A percentile compares a stretch with the other conserved stretches of the same genome.
These are phyloP conservation scores for Helicoverpa armigera DNA, from an alignment of 1,140 invertebrate species.

Conservation along the genomic window DNA sequence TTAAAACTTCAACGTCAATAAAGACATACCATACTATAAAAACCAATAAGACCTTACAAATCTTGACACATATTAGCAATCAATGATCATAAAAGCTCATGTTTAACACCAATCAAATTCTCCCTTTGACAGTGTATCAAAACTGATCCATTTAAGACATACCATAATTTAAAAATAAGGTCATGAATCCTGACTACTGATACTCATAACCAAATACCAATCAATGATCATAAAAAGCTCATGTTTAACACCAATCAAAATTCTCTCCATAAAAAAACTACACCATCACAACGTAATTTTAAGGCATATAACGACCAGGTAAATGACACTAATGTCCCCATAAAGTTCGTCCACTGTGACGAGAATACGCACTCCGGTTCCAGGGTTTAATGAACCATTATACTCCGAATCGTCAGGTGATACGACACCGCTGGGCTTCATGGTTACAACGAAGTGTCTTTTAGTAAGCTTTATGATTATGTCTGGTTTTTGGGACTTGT, in stretches of 20 bases:
- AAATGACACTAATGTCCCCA: conserved; percentile 36
- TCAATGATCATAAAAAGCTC: background rate
- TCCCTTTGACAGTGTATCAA: too few relatives aligned
- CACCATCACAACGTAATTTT: conserved; percentile 12
- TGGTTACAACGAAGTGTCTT: conserved; percentile 22
- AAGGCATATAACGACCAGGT: conserved; percentile 25
- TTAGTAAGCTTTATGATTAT: conserved; percentile 29
- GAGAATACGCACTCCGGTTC: conserved; percentile 60
- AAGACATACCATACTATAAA: too few relatives aligned
- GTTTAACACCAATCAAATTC: too few relatives aligned
- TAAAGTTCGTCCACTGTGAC: conserved; percentile 36
- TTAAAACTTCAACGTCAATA: too few relatives aligned
- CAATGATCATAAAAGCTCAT: too few relatives aligned
- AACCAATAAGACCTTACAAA: too few relatives aligned
- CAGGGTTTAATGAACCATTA: conserved; percentile 66
- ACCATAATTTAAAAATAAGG: too few relatives aligned
- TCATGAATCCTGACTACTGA: too few relatives aligned
- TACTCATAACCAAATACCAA: too few relatives aligned
- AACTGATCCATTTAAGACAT: too few relatives aligned
- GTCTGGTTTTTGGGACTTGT: background rate
- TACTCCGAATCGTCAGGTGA: conserved; percentile 62
- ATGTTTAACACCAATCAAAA: background rate
- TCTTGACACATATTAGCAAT: too few relatives aligned
- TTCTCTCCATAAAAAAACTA: background rate
- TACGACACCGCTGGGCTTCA: conserved; percentile 58